phyloP scores from a whole-genome alignment of 92 coral and sea anemone species.

The Heliopora coerulea region DNA sequence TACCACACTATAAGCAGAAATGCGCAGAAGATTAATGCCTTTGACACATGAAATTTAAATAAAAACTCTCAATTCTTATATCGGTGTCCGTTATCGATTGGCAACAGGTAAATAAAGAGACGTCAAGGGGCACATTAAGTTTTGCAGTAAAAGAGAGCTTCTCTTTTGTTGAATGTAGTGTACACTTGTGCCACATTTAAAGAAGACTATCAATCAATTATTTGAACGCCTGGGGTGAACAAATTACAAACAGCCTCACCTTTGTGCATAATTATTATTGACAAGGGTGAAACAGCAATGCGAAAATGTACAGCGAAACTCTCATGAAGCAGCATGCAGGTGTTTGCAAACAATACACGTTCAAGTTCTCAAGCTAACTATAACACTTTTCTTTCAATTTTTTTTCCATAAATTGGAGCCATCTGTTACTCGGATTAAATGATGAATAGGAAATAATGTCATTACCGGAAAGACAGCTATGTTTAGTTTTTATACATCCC shows the following conservation, averaged over 20 bases:
- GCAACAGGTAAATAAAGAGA: no score
- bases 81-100: no score
- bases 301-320: background rate
- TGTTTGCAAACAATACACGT: background rate
- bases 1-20: no score
- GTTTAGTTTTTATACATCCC: background rate
- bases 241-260: background rate
- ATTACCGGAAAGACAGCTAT: conserved; percentile 28
- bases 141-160: no score
- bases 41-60: no score
- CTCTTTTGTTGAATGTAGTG: background rate
- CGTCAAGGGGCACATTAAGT: no score
- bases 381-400: background rate
- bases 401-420: conserved; percentile 1
- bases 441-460: background rate
- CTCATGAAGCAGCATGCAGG: background rate
- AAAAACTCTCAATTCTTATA: no score
- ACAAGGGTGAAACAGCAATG: no score
- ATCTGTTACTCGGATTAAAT: background rate
- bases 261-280: no score
- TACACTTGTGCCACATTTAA: background rate
- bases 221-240: background rate
- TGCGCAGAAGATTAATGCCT: no score
- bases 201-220: background rate
- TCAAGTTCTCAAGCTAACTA: background rate